These are phyloP conservation scores for Boulengeromyrus knoepffleri DNA, from an alignment of 2,113 vertebrate genomes.

Conservation along the genomic window DNA sequence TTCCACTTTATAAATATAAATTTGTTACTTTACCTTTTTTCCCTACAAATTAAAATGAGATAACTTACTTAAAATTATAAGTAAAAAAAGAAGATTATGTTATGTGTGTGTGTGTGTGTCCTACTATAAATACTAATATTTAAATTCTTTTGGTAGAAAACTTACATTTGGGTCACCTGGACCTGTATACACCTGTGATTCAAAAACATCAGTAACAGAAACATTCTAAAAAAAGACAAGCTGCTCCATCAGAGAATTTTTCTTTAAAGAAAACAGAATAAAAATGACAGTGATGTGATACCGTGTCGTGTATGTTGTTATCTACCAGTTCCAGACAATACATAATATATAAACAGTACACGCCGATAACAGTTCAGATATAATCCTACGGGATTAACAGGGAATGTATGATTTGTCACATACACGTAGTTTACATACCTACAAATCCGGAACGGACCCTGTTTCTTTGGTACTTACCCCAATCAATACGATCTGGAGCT, in stretches of 20 bases:
- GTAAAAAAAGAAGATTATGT: background rate
- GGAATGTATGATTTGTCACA: background rate
- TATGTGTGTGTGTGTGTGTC: background rate
- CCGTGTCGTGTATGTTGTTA: background rate
- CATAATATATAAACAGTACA: background rate
- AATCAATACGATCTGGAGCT: slow-evolving; percentile 66
- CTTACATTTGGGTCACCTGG: slow-evolving; percentile 62
- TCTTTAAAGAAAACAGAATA: background rate
- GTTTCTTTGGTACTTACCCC: slow-evolving; percentile 51
- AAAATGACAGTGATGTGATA: background rate
- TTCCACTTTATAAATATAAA: background rate
- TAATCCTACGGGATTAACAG: background rate
- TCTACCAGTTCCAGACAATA: background rate
- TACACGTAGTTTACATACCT: background rate
- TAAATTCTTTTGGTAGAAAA: slow-evolving; percentile 11
- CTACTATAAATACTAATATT: background rate
- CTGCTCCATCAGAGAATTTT: background rate
- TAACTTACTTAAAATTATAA: background rate
- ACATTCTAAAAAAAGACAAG: background rate
- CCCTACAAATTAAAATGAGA: background rate
- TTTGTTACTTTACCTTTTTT: background rate
- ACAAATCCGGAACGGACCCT: background rate
- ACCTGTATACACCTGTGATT: slow-evolving; percentile 57
- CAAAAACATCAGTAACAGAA: background rate
- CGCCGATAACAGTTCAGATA: background rate